Evolutionary conservation across 2,888 invertebrate genomes (phyloP).

Genomic region (Perdita meconis): DNA sequence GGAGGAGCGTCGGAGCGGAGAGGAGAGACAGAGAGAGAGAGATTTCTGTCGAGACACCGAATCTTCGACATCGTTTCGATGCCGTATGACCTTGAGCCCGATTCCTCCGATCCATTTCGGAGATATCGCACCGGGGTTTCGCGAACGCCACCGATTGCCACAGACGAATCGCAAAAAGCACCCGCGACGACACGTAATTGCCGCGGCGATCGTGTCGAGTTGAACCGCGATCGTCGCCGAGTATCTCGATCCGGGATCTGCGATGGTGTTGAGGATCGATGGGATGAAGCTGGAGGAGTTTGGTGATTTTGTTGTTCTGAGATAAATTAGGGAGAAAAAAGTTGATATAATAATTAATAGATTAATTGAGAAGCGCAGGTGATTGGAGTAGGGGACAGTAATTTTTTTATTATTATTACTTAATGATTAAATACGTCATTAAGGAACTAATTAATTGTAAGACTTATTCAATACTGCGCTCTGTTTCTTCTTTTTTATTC

Average conservation of each 20-base stretch:
- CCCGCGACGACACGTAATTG: slow-evolving; percentile 29
- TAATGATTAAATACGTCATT: too few species aligned
- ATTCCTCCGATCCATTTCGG: slow-evolving; percentile 80
- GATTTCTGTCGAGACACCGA: slow-evolving; percentile 53
- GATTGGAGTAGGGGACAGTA: too few species aligned
- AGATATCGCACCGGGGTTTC: slow-evolving; percentile 69
- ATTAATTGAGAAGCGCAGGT: too few species aligned
- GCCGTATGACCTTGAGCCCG: slow-evolving; percentile 78
- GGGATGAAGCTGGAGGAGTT: too few species aligned
- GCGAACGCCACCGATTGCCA: slow-evolving; percentile 41
- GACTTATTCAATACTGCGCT: too few species aligned
- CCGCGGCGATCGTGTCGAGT: slow-evolving; percentile 4
- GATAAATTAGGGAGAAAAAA: too few species aligned
- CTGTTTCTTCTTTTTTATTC: too few species aligned
- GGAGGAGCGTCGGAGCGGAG: too few species aligned
- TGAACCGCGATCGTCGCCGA: slow-evolving; percentile 8
- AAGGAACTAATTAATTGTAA: too few species aligned
- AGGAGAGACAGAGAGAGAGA: slow-evolving; percentile 37
- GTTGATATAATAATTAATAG: too few species aligned
- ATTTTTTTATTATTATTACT: too few species aligned
- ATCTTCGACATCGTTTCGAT: slow-evolving; percentile 55
- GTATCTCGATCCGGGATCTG: not conserved
- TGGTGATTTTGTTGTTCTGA: too few species aligned
- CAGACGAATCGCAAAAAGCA: slow-evolving; percentile 39
- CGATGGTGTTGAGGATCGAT: not conserved